phyloP scores from a whole-genome alignment of 2,797 vertebrate species.

The Argentina silus region DNA sequence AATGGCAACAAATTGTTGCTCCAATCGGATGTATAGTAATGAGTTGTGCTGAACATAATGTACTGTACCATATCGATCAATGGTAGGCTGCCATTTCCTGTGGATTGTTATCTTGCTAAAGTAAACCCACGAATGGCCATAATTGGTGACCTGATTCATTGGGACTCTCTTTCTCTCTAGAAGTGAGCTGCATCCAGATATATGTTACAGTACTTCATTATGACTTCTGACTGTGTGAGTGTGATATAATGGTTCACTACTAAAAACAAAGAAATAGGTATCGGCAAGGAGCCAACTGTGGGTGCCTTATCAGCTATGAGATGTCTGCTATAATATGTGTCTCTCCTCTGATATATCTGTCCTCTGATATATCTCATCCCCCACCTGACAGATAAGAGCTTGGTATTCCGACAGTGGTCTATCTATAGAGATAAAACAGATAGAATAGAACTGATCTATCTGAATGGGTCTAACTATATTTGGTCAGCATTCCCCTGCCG shows the following conservation, averaged over 20 bases:
- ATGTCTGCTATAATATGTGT: neutral
- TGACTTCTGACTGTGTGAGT: neutral
- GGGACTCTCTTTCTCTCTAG: neutral
- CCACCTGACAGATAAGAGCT: constrained; percentile 1
- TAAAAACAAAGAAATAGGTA: no score
- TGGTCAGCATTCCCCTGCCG: constrained; percentile 11
- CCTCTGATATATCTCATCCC: neutral
- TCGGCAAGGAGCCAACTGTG: no score
- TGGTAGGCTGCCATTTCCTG: constrained; percentile 39
- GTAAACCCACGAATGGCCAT: constrained; percentile 8
- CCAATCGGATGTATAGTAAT: constrained; percentile 40
- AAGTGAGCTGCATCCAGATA: neutral
- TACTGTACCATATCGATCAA: constrained; percentile 32
- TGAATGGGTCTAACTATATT: neutral
- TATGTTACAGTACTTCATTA: no score
- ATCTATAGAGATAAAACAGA: neutral
- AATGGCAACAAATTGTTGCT: constrained; percentile 40
- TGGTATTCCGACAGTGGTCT: neutral
- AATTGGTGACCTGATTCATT: constrained; percentile 26
- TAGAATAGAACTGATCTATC: no score
- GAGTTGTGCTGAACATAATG: constrained; percentile 59
- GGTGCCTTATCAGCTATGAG: neutral
- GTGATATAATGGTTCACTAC: no score
- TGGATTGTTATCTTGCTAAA: constrained; percentile 12
- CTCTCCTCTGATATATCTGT: neutral